Evolutionary conservation across 92 coral and sea anemone species (phyloP), one percentile per base, ranked within the genome.

Genomic region (Zoanthus sociatus): DNA sequence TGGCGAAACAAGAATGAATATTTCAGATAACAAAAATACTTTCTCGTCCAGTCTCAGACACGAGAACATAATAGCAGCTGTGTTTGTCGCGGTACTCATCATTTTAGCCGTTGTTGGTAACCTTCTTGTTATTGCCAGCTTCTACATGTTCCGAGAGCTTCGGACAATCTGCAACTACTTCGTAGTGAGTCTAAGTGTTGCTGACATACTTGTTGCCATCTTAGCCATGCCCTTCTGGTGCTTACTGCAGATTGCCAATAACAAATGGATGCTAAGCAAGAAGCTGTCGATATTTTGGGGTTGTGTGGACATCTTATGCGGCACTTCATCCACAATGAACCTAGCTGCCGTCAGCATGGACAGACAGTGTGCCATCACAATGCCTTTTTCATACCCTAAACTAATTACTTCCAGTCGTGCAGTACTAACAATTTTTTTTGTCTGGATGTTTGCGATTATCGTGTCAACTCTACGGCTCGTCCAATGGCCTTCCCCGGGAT

Each of bases 171-270:
- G 98, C 45, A 94, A 94, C 87, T 94, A 92, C 77, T 94, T 94
- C 83, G 95, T 94, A 13, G 93, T 92, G 83, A 94, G 98, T 76
- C 93, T 94, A 32, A 92, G 95, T 71, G 94, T 94, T 76, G 93
- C 98, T 18, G 98, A 94, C 67, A 91, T 94, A 48, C 92, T 94
- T 26, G 98, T 94, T 32, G 95, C 98, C 76, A 48, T 94, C 67
- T 79, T 90, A 33, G 98, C 98, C 5, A 94, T 94, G 98, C 98
- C 98, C 10, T 92, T 94, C 87, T 94, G 98, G 98, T 94, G 98
- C 88, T 91, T 91, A 6, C 87, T 92, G 12, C 98, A 94, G 81
- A 84, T 94, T 13, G 90, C 95, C 6, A 83, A 88, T 48, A 89
- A 90, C 51, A 78, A 37, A 21, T 92, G 98, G 98, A 63, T 79